phyloP scores from a whole-genome alignment of 23 tunicate species.

The Diplosoma virens region DNA sequence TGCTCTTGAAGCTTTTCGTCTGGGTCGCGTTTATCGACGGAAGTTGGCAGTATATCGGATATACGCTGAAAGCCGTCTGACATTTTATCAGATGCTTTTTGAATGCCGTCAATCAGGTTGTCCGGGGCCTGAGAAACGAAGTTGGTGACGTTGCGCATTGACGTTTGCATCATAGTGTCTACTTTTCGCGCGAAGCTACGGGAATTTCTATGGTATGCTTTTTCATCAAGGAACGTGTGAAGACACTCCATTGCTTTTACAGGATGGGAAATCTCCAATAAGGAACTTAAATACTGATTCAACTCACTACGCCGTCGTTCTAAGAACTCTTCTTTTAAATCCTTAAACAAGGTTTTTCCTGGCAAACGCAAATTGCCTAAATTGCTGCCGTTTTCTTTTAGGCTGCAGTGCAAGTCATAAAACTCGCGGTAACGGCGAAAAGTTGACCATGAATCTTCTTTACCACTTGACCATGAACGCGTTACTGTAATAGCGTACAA shows the following conservation, averaged over 20 bases:
- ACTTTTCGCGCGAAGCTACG: conserved; percentile 83
- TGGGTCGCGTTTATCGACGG: conserved; percentile 11
- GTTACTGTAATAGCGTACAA: conserved; percentile 76
- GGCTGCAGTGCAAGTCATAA: conserved; percentile 70
- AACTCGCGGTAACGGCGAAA: conserved; percentile 86
- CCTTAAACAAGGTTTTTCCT: conserved; percentile 83
- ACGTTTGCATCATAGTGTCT: conserved; percentile 68
- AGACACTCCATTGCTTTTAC: conserved; percentile 66
- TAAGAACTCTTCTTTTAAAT: conserved; percentile 81
- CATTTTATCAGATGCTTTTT: conserved; percentile 79
- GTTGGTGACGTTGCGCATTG: conserved; percentile 67
- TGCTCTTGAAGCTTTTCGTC: conserved; percentile 23
- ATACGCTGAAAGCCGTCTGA: conserved; percentile 64
- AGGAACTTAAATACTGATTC: conserved; percentile 48
- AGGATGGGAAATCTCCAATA: conserved; percentile 54
- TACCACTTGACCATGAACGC: conserved; percentile 46
- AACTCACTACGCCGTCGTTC: conserved; percentile 70
- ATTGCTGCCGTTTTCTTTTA: conserved; percentile 85
- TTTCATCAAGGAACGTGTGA: conserved; percentile 82
- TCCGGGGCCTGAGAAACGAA: conserved; percentile 89
- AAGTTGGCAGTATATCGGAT: conserved; percentile 48
- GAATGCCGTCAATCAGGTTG: conserved; percentile 81
- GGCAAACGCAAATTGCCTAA: conserved; percentile 62
- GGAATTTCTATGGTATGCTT: conserved; percentile 82
- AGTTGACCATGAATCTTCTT: conserved; percentile 85